These are phyloP conservation scores for Gnathonemus echidnorhynchus DNA, from an alignment of 2,113 vertebrate genomes.

Conservation along the genomic window DNA sequence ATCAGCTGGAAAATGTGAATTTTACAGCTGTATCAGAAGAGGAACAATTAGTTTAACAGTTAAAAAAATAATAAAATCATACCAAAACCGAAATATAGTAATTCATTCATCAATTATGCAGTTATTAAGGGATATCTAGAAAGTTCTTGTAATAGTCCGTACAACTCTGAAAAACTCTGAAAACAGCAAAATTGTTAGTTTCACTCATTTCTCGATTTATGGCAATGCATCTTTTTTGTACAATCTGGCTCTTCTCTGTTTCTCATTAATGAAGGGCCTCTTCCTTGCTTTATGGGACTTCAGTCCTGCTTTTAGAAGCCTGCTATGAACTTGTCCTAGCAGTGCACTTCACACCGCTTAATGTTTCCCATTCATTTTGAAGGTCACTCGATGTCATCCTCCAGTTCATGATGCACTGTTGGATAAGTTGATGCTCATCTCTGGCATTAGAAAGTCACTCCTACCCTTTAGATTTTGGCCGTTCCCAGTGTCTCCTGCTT, in stretches of 20 bases:
- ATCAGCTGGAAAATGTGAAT: neutral
- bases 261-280: neutral
- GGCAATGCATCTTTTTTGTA: neutral
- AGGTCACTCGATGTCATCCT: neutral
- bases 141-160: neutral
- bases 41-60: neutral
- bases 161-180: neutral
- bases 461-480: neutral
- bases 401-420: neutral
- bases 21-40: neutral
- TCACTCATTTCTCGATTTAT: neutral
- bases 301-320: neutral
- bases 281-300: neutral
- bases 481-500: neutral
- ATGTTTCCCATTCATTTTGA: neutral
- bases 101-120: neutral
- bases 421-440: neutral
- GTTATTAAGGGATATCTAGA: neutral
- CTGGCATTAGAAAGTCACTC: neutral
- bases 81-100: neutral
- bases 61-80: neutral
- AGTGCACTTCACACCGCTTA: neutral
- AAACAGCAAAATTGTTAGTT: neutral
- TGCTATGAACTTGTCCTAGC: neutral
- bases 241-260: neutral